Conservation (phyloP, 2,888 invertebrate genomes). For the Ennomos quercinarius region DNA sequence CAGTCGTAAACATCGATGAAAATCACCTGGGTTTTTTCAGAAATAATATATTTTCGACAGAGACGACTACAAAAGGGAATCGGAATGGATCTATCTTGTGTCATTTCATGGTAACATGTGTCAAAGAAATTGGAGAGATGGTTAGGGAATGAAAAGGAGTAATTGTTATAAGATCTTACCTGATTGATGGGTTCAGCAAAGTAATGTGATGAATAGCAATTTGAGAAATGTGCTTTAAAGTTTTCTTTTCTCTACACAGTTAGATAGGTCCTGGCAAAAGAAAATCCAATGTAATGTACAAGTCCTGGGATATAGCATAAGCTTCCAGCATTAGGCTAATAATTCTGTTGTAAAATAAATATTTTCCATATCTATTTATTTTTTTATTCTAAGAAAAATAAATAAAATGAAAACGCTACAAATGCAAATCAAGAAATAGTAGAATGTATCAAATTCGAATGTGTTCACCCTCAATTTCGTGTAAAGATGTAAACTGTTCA, state of each 20-base stretch:
- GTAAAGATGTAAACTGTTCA: too few species aligned
- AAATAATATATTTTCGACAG: conserved; percentile 5
- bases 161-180: conserved; percentile 7
- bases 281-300: too few species aligned
- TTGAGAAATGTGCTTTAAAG: conserved; percentile 7
- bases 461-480: too few species aligned
- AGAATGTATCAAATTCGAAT: too few species aligned
- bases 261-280: too few species aligned
- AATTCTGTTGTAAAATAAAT: too few species aligned
- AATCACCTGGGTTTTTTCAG: conserved; percentile 1
- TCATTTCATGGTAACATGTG: conserved; percentile 26
- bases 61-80: conserved; percentile 13
- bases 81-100: conserved; percentile 14
- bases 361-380: too few species aligned
- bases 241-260: not conserved
- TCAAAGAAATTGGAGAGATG: conserved; percentile 18
- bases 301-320: too few species aligned
- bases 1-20: conserved; percentile 6
- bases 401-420: too few species aligned
- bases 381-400: too few species aligned
- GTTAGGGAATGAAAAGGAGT: conserved; percentile 9
- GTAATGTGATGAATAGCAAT: conserved; percentile 11
- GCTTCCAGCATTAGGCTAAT: too few species aligned
- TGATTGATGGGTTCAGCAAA: conserved; percentile 18
- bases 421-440: too few species aligned